These are phyloP conservation scores for Cardiocondyla obscurior DNA, from an alignment of 1,140 invertebrate genomes.

Conservation along the genomic window DNA sequence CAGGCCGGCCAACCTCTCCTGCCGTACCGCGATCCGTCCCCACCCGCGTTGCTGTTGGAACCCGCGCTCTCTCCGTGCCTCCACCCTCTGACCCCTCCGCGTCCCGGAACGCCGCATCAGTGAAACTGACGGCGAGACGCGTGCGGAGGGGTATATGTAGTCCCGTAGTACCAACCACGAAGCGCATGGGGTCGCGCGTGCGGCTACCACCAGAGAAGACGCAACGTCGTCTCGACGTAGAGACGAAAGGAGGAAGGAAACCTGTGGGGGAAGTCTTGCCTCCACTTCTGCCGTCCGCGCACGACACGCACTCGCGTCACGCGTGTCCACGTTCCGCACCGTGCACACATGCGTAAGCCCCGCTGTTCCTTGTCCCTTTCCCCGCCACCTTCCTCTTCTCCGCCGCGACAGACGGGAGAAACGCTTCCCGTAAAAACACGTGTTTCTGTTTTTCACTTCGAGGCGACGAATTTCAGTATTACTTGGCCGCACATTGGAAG, in stretches of 20 bases:
- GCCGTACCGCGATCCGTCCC: background rate
- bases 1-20: conserved; percentile 8
- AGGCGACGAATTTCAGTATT: background rate
- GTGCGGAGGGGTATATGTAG: conserved; percentile 31
- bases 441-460: background rate
- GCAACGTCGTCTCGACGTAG: background rate
- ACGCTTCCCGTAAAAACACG: background rate
- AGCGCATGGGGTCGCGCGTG: conserved; percentile 27
- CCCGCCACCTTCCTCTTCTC: background rate
- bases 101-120: background rate
- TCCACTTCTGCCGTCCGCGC: background rate
- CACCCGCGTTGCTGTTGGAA: conserved; percentile 10
- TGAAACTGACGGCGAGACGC: too few species aligned
- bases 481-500: background rate
- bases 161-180: conserved; percentile 50
- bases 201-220: background rate
- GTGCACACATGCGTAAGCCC: background rate
- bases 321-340: conserved; percentile 8
- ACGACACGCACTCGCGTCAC: conserved; percentile 36
- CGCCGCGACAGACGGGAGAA: background rate
- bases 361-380: background rate
- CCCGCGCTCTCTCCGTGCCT: conserved; percentile 7
- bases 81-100: too few species aligned
- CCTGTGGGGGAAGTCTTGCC: too few species aligned
- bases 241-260: too few species aligned